Evolutionary conservation across 1,140 invertebrate genomes (phyloP).

Genomic region (Drosophila busckii): DNA sequence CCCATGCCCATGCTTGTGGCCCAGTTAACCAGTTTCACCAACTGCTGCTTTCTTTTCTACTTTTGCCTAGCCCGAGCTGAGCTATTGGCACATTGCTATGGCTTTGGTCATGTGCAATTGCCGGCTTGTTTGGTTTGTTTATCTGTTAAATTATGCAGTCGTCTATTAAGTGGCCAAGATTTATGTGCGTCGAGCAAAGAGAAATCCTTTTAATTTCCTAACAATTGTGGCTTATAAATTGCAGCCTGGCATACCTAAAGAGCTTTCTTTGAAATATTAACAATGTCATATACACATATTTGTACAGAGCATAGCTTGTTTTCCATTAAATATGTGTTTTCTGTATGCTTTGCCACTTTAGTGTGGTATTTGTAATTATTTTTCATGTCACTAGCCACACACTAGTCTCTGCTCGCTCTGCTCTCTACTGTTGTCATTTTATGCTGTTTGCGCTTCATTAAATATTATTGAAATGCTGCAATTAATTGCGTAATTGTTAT

Average conservation of each 20-base stretch:
- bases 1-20: constrained; percentile 18
- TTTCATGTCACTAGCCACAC: constrained; percentile 43
- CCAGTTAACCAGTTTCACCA: constrained; percentile 14
- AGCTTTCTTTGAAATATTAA: background rate
- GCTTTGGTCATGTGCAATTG: constrained; percentile 35
- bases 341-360: constrained; percentile 49
- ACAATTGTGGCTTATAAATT: constrained; percentile 1
- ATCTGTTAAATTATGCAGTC: constrained; percentile 76
- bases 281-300: too few relatives aligned
- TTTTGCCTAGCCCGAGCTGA: constrained; percentile 4
- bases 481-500: constrained; percentile 77
- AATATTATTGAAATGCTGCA: constrained; percentile 75
- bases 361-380: constrained; percentile 54
- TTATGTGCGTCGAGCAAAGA: constrained; percentile 48
- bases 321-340: constrained; percentile 36
- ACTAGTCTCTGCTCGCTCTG: constrained; percentile 11
- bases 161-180: constrained; percentile 72
- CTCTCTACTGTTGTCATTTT: constrained; percentile 46
- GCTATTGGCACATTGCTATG: constrained; percentile 42
- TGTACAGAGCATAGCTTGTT: too few relatives aligned
- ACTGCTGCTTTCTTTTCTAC: constrained; percentile 8
- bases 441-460: constrained; percentile 75
- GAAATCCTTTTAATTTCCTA: constrained; percentile 25
- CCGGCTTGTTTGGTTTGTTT: constrained; percentile 63
- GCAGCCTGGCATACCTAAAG: constrained; percentile 7